Conservation (phyloP, 2,797 vertebrate species). For the Mus minutoides region DNA sequence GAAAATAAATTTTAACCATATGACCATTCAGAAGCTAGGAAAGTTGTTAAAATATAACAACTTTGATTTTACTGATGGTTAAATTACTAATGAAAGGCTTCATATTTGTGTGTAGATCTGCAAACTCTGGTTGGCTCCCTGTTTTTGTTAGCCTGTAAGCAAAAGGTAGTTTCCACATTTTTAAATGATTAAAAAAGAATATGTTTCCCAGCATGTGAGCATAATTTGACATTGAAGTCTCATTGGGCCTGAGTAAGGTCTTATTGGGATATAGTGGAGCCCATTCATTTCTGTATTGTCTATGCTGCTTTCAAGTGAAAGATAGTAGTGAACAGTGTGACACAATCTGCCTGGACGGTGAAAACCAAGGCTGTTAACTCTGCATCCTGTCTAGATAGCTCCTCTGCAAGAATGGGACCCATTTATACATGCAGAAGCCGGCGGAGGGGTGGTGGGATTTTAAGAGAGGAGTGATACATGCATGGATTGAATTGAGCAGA, state of each 20-base stretch:
- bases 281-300: not conserved
- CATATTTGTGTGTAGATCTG: not conserved
- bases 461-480: not conserved
- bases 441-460: not conserved
- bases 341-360: not conserved
- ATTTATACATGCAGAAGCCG: slow-evolving; percentile 37
- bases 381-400: not conserved
- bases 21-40: slow-evolving; percentile 80
- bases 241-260: not conserved
- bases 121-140: not conserved
- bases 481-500: not conserved
- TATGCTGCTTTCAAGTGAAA: not conserved
- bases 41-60: slow-evolving; percentile 47
- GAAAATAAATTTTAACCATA: slow-evolving; percentile 79
- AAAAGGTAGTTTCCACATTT: slow-evolving; percentile 6
- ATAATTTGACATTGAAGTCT: slow-evolving; percentile 34
- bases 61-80: slow-evolving; percentile 39
- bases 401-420: slow-evolving; percentile 22
- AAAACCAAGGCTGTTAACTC: not conserved
- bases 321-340: not conserved
- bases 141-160: not conserved
- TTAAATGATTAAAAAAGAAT: slow-evolving; percentile 23
- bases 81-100: slow-evolving; percentile 44
- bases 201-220: slow-evolving; percentile 23
- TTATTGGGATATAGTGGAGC: not conserved